Evolutionary conservation across 2,797 vertebrate species (phyloP), one percentile per base, ranked within the genome.

Genomic region (Phataginus tetradactyla): DNA sequence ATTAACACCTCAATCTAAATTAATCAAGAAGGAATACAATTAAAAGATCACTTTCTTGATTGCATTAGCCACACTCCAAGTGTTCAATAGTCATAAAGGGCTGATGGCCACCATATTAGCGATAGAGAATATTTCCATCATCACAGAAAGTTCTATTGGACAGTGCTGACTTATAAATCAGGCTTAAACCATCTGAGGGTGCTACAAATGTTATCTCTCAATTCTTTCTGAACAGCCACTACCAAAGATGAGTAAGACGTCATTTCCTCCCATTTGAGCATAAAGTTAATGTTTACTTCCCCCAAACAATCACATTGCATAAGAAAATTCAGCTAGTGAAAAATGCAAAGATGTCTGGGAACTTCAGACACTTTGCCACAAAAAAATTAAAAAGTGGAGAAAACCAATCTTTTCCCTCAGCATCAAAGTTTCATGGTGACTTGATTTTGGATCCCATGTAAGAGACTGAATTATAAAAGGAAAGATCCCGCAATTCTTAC

Each of bases 361-460:
- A 84, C 53, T 84, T 79, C 20, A 71, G 34, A 75, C 7, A 61
- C 18, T 39, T 72, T 61, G 49, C 9, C 61, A 77, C 37, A 32
- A 72, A 94, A 72, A 91, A 34, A 4, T 81, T 61, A 78, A 39
- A 57, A 55, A 49, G 10, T 59, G 32, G 34, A 7, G 20, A 34
- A 64, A 39, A 15, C 37, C 25, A 27, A 21, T 20, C 23, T 53
- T 94, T 79, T 8, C 32, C 29, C 37, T 92, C 15, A 42, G 51
- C 39, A 49, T 71, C 37, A 64, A 90, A 63, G 25, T 81, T 91
- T 84, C 68, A 45, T 49, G 39, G 37, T 69, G n/a, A 91, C 84
- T 97, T 97, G 45, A 90, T 71, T 92, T 96, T 75, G 42, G 39
- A 80, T 25, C 27, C 14, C 53, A 93, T 45, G 42, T 10, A 69